Evolutionary conservation across 1,140 invertebrate genomes (phyloP).

Genomic region (Asbolus verrucosus): DNA sequence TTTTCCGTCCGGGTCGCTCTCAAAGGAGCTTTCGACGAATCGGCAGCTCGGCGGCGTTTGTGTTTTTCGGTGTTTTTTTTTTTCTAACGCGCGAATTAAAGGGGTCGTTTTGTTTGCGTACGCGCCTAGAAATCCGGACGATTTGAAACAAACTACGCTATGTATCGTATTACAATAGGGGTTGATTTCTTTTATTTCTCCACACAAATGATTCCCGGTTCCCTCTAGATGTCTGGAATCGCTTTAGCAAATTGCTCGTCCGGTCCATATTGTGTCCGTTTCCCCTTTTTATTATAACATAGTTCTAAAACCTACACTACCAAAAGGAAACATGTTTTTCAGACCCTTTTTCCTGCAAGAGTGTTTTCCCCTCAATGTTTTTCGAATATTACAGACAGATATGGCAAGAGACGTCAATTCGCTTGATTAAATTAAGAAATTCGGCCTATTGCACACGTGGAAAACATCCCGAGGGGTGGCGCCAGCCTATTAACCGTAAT

Average conservation of each 20-base stretch:
- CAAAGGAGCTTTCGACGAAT: no score
- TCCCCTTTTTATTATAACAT: conserved; percentile 44
- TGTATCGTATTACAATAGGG: conserved; percentile 33
- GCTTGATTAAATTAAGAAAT: conserved; percentile 30
- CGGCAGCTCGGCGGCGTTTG: not conserved
- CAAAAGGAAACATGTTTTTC: conserved; percentile 8
- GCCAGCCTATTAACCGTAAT: no score
- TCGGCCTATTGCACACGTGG: no score
- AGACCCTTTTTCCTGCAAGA: not conserved
- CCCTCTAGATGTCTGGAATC: conserved; percentile 39
- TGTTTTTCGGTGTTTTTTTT: not conserved
- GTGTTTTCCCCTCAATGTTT: not conserved
- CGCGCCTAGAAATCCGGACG: conserved; percentile 11
- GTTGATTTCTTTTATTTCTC: conserved; percentile 35
- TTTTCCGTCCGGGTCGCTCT: not conserved
- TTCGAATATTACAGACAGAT: not conserved
- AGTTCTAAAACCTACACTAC: conserved; percentile 33
- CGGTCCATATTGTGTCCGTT: conserved; percentile 46
- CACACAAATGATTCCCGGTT: conserved; percentile 29
- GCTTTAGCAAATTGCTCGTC: conserved; percentile 46
- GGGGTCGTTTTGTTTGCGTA: no score
- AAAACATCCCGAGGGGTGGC: no score
- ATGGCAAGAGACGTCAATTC: conserved; percentile 3
- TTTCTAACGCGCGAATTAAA: no score
- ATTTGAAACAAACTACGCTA: conserved; percentile 30